Evolutionary conservation across 2,888 invertebrate genomes (phyloP).

Genomic region (Aphrophora alni): DNA sequence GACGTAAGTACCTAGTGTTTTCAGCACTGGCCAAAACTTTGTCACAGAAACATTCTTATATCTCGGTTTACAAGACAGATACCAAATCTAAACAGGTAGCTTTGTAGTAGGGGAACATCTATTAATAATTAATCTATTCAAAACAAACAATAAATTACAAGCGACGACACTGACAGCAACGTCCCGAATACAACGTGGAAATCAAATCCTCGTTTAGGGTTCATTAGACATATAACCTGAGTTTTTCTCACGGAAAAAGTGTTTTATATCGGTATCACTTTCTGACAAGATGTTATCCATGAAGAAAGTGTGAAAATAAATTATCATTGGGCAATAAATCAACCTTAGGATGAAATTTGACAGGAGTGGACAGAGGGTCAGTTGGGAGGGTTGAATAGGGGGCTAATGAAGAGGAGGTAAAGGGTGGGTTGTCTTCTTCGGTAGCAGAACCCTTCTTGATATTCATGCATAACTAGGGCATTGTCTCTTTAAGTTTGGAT

Average conservation of each 20-base stretch:
- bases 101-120: background rate
- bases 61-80: background rate
- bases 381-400: slow-evolving; percentile 19
- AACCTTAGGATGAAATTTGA: slow-evolving; percentile 17
- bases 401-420: slow-evolving; percentile 22
- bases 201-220: background rate
- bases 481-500: background rate
- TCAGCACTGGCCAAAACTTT: too few relatives aligned
- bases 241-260: background rate
- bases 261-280: background rate
- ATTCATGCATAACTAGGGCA: slow-evolving; percentile 26
- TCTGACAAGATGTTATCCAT: background rate
- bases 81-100: background rate
- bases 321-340: slow-evolving; percentile 36
- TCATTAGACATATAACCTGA: background rate
- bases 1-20: too few relatives aligned
- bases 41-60: too few relatives aligned
- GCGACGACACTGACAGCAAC: background rate
- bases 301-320: slow-evolving; percentile 38
- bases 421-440: slow-evolving; percentile 1
- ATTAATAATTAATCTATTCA: slow-evolving; percentile 3
- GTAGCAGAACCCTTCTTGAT: slow-evolving; percentile 12
- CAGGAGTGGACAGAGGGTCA: slow-evolving; percentile 7
- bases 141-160: background rate
- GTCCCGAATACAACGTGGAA: background rate